Conservation (phyloP, 2,113 vertebrate species). For the Vicugna pacos region DNA sequence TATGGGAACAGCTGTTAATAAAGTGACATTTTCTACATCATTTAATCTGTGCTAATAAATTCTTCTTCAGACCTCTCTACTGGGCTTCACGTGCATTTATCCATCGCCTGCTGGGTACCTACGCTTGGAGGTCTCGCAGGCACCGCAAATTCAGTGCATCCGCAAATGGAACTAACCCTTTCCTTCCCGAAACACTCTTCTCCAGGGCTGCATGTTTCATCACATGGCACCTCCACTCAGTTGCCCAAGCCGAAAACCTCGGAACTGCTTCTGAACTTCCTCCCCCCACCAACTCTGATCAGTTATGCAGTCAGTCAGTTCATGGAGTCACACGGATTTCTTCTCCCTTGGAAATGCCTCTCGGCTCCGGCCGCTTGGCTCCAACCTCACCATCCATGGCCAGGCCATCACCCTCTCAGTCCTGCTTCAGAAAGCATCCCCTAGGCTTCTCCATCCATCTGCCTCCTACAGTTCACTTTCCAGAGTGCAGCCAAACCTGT, state of each 20-base stretch:
- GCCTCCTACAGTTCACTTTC: too few species aligned
- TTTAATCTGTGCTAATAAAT: constrained; percentile 54
- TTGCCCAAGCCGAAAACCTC: background rate
- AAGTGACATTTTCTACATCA: constrained; percentile 70
- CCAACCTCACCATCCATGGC: fast-evolving
- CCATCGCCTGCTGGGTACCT: constrained; percentile 36
- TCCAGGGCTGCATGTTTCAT: background rate
- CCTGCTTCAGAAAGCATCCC: background rate
- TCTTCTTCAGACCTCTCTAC: background rate
- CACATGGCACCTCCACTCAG: fast-evolving
- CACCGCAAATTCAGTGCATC: background rate
- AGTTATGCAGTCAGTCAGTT: background rate
- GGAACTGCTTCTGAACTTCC: background rate
- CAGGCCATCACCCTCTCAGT: background rate
- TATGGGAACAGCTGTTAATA: constrained; percentile 57
- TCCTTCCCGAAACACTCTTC: background rate
- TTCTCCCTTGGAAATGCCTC: background rate
- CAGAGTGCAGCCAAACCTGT: too few species aligned
- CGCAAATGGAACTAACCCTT: background rate
- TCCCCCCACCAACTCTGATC: background rate
- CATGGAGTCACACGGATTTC: background rate
- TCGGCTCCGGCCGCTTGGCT: fast-evolving
- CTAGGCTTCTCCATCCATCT: background rate
- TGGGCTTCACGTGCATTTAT: background rate
- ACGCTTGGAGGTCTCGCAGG: constrained; percentile 19